phyloP scores from a whole-genome alignment of 2,797 vertebrate species.

The Menidia menidia region DNA sequence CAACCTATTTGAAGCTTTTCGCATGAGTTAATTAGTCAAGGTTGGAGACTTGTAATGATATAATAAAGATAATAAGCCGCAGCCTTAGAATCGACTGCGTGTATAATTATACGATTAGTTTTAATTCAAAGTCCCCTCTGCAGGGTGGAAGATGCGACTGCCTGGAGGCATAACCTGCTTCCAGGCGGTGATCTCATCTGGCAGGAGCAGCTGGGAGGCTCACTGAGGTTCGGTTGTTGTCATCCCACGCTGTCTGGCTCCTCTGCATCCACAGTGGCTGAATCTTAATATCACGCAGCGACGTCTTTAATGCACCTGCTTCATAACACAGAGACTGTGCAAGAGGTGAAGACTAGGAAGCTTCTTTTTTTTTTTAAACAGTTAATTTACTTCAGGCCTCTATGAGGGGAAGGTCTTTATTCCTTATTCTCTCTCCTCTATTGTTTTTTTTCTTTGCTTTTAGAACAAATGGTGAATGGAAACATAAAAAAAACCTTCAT shows the following conservation, averaged over 20 bases:
- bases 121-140: constrained; percentile 31
- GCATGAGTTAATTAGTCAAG: constrained; percentile 59
- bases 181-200: constrained; percentile 31
- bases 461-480: no score
- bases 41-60: constrained; percentile 51
- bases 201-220: not conserved
- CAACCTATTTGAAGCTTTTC: constrained; percentile 63
- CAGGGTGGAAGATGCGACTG: constrained; percentile 29
- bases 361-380: no score
- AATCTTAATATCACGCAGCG: constrained; percentile 23
- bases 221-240: not conserved
- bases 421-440: no score
- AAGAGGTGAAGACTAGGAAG: no score
- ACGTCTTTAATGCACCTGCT: constrained; percentile 12
- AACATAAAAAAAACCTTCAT: no score
- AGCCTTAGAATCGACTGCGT: constrained; percentile 7
- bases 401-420: no score
- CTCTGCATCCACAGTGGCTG: constrained; percentile 1
- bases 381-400: no score
- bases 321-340: not conserved
- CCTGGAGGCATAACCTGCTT: constrained; percentile 38
- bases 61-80: constrained; percentile 39
- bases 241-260: constrained; percentile 13
- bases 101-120: constrained; percentile 50
- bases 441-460: no score